phyloP scores from a whole-genome alignment of 1,140 invertebrate species.

The Orius insidiosus region DNA sequence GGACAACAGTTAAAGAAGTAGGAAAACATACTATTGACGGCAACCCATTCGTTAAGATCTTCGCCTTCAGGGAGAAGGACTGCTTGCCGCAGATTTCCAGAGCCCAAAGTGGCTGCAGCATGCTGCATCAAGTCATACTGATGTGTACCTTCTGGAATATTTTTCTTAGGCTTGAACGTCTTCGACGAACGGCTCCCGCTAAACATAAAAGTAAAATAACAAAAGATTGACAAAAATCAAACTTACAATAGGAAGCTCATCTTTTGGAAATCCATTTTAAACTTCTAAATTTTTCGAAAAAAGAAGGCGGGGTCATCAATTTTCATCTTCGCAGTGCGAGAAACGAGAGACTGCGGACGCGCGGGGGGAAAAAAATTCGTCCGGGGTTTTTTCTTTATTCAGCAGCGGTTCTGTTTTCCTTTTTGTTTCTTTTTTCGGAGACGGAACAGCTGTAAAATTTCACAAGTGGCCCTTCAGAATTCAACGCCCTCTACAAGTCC shows the following conservation, averaged over 20 bases:
- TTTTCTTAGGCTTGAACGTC: conserved; percentile 98
- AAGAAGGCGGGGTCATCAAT: neutral
- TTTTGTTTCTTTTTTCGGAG: no score
- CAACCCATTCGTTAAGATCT: conserved; percentile 99
- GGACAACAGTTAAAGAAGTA: neutral
- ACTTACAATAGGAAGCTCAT: conserved; percentile 19
- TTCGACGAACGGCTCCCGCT: conserved; percentile 80
- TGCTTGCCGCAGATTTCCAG: conserved; percentile 86
- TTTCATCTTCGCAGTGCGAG: neutral
- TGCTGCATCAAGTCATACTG: conserved; percentile 99
- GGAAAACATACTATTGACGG: conserved; percentile 79
- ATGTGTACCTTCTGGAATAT: conserved; percentile 96
- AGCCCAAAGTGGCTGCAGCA: conserved; percentile 93
- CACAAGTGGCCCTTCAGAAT: no score
- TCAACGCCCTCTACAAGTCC: no score
- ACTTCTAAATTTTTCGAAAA: neutral
- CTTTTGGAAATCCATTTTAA: conserved; percentile 3
- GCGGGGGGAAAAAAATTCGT: no score
- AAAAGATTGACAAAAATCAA: neutral
- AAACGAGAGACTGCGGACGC: no score
- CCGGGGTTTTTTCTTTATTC: no score
- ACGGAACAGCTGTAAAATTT: no score
- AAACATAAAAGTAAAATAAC: conserved; percentile 19
- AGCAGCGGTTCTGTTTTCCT: no score
- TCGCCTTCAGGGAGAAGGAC: conserved; percentile 97